A percentile compares a stretch with the other conserved stretches of the same genome.
These are phyloP conservation scores for Xylota sylvarum DNA, from an alignment of 2,888 invertebrate genomes.

Conservation along the genomic window DNA sequence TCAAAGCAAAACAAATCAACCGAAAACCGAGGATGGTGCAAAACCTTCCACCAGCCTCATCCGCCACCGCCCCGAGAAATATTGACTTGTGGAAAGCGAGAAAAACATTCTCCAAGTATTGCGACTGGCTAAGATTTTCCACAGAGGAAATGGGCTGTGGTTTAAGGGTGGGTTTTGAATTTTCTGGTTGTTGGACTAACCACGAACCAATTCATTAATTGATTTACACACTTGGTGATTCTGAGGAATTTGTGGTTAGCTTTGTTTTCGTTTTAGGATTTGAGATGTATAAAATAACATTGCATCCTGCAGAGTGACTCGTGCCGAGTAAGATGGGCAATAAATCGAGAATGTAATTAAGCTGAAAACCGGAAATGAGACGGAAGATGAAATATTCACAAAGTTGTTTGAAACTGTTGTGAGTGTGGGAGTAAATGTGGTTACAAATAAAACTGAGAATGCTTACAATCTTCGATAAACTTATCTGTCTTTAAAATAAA, in stretches of 20 bases:
- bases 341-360: constrained; percentile 16
- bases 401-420: background rate
- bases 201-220: constrained; percentile 29
- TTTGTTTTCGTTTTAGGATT: constrained; percentile 15
- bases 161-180: constrained; percentile 3
- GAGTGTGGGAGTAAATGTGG: too few relatives aligned
- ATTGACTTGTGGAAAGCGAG: constrained; percentile 8
- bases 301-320: constrained; percentile 5
- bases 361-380: background rate
- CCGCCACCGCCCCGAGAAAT: background rate
- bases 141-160: background rate
- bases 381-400: background rate
- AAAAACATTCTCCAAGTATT: background rate
- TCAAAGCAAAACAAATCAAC: constrained; percentile 56
- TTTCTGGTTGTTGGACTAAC: constrained; percentile 9
- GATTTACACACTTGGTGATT: constrained; percentile 34
- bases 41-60: background rate
- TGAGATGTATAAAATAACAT: constrained; percentile 1
- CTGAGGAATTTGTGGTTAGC: constrained; percentile 9
- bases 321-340: background rate
- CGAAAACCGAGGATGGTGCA: constrained; percentile 25
- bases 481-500: too few relatives aligned
- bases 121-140: constrained; percentile 2
- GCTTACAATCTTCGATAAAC: too few relatives aligned
- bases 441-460: too few relatives aligned